Base-by-base conservation (phyloP, 2,888 invertebrate genomes). In the Cryptocephalus primarius region DNA sequence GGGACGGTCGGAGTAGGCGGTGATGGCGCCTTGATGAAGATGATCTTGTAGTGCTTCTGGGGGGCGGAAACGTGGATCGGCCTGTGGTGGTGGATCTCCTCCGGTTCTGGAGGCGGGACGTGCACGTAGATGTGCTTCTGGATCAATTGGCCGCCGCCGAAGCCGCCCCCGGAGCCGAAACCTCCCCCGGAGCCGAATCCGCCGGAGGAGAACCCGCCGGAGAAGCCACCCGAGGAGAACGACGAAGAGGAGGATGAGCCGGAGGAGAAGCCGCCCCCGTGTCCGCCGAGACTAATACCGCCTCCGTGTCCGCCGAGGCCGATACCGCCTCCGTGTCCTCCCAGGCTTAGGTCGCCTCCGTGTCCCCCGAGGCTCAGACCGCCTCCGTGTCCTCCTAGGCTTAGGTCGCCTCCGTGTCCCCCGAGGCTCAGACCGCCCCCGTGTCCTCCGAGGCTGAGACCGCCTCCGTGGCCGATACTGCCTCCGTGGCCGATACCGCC, bases 121-220 rank as follows among this genome's bases (percentile, higher is more conserved):
- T 88, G 88, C 8, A 89, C 88, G 75, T 88, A 89, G 68, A 86
- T 86, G 75, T 86, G 88, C 64, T 86, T 88, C 66, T 86, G 85
- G 53, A 88, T 81, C 32, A 85, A 48, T 13, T 53, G 48, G 36
- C 52, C 60, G 32, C 51, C 52, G 32, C 60, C 60, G 22, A 32
- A 32, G 12, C 33, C 36, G 33, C 48, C 46, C 8, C 48, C 49
- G 13, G 50, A 44, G 72, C 57, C 82, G 22, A 46, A 42, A 56
- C 71, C 44, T n/a, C n/a, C n/a, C 56, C 71, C 40, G 9, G 42
- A 49, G 8, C 52, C 67, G 42, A 46, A 47, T 12, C 52, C 54
- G 40, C 46, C 42, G 9, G 46, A 42, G 1, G 32, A 12, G 56
- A 33, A 40, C 38, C 71, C 67, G 46, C 46, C 38, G 8, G 38